A percentile compares a stretch with the other conserved stretches of the same genome.
phyloP scores from a whole-genome alignment of 1,140 invertebrate species.

The Drosophila biarmipes region DNA sequence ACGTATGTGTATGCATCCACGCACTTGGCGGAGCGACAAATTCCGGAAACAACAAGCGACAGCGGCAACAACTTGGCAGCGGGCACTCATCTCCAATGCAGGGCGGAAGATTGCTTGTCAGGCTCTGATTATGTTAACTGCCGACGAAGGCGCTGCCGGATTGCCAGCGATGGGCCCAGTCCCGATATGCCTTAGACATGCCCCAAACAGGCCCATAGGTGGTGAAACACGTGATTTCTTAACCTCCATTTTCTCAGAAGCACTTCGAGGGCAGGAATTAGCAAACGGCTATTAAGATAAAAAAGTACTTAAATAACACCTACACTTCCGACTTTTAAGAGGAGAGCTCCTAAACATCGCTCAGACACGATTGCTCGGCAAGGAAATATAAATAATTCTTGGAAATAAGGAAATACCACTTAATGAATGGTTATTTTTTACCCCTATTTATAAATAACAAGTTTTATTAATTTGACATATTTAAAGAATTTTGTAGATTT shows the following conservation, averaged over 20 bases:
- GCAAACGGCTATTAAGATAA: no score
- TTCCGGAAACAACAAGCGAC: constrained; percentile 69
- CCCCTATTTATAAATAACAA: no score
- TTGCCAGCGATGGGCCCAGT: constrained; percentile 5
- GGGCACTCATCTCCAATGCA: constrained; percentile 65
- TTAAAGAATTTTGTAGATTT: no score
- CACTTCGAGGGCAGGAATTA: no score
- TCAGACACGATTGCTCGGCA: no score
- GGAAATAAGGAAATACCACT: no score
- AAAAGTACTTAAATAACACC: no score
- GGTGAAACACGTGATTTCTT: background rate
- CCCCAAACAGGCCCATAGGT: background rate
- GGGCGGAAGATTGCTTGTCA: constrained; percentile 75
- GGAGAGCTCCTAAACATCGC: no score
- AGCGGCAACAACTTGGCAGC: constrained; percentile 27
- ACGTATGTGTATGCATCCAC: constrained; percentile 11
- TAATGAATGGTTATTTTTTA: no score
- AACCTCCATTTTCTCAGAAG: background rate
- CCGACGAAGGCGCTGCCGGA: constrained; percentile 43
- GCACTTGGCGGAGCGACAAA: constrained; percentile 57
- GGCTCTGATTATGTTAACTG: constrained; percentile 76
- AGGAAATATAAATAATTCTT: no score
- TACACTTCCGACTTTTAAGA: no score
- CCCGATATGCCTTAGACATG: background rate
- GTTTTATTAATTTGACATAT: no score